phyloP scores from a whole-genome alignment of 2,888 invertebrate species.

The Furcula furcula region DNA sequence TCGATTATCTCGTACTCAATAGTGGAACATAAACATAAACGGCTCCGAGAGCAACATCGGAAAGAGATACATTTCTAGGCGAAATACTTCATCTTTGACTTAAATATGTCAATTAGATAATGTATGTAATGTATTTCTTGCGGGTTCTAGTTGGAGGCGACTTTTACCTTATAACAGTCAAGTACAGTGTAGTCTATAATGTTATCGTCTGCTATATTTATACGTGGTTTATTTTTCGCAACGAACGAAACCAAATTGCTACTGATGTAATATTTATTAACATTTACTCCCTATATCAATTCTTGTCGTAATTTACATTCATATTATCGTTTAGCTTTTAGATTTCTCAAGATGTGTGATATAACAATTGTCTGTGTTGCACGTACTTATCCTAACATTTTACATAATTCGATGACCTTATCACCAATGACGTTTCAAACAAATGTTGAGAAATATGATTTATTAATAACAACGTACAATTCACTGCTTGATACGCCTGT shows the following conservation, averaged over 20 bases:
- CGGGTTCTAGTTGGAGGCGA: too few species aligned
- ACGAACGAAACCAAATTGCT: conserved; percentile 11
- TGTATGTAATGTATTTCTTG: too few species aligned
- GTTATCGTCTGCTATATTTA: conserved; percentile 7
- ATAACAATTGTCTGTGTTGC: conserved; percentile 52
- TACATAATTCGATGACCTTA: conserved; percentile 67
- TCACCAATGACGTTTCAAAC: conserved; percentile 48
- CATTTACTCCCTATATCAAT: conserved; percentile 14
- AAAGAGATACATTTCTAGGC: too few species aligned
- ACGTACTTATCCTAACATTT: conserved; percentile 57
- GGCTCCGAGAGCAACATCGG: too few species aligned
- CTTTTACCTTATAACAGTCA: conserved; percentile 10
- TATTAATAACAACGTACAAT: conserved; percentile 26
- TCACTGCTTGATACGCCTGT: conserved; percentile 14
- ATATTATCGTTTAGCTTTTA: conserved; percentile 23
- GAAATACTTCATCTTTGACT: too few species aligned
- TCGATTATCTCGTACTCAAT: too few species aligned
- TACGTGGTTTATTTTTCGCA: conserved; percentile 4
- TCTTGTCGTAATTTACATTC: conserved; percentile 12
- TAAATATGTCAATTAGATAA: too few species aligned
- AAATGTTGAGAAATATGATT: conserved; percentile 46
- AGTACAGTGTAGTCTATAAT: conserved; percentile 14
- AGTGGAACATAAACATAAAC: too few species aligned
- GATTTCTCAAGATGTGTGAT: conserved; percentile 51
- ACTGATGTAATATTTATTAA: conserved; percentile 11